These are phyloP conservation scores for Melanotus villosus DNA, from an alignment of 2,888 invertebrate species.

Conservation along the genomic window DNA sequence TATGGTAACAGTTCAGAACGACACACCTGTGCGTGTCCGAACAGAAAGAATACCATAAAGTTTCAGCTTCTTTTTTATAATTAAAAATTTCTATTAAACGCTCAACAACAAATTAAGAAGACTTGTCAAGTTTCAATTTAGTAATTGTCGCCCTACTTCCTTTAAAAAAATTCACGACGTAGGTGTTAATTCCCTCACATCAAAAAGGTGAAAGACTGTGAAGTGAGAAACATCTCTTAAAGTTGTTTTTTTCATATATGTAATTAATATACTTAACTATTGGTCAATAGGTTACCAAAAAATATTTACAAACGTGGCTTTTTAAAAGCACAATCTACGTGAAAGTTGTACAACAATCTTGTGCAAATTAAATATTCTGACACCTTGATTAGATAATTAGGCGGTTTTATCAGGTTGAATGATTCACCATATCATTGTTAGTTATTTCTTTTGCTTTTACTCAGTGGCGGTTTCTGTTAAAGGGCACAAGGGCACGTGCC, in stretches of 20 bases:
- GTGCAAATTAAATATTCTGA: slow-evolving; percentile 15
- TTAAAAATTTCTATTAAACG: no score
- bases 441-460: background rate
- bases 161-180: no score
- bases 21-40: no score
- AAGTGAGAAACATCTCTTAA: no score
- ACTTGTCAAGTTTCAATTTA: no score
- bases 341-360: slow-evolving; percentile 18
- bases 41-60: no score
- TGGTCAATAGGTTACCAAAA: slow-evolving; percentile 14
- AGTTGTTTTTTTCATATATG: background rate
- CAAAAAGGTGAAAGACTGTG: slow-evolving; percentile 15
- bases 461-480: no score
- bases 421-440: slow-evolving; percentile 14
- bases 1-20: no score
- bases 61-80: no score
- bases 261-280: slow-evolving; percentile 10
- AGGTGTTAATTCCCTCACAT: slow-evolving; percentile 1
- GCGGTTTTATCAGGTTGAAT: slow-evolving; percentile 17
- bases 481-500: no score
- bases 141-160: no score
- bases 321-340: background rate
- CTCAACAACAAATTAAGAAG: no score
- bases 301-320: background rate
- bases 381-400: slow-evolving; percentile 25